A percentile compares a stretch with the other conserved stretches of the same genome.
These are phyloP conservation scores for Zoanthus gigantus DNA, from an alignment of 92 coral and sea anemone genomes.

Conservation along the genomic window DNA sequence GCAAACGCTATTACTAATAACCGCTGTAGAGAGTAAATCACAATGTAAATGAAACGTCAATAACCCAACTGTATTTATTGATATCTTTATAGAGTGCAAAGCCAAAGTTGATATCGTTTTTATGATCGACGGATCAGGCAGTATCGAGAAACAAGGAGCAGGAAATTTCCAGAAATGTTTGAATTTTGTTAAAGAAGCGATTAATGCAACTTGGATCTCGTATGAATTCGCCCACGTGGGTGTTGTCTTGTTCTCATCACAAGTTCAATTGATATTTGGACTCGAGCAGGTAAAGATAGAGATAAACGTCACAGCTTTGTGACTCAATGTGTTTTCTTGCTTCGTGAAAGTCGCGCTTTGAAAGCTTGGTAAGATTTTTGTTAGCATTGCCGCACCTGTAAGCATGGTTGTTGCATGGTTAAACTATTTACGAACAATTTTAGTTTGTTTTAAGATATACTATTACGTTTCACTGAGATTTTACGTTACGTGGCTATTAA, in stretches of 20 bases:
- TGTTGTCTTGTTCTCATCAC: slow-evolving; percentile 61
- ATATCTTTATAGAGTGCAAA: slow-evolving; percentile 50
- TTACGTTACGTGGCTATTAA: too few relatives aligned
- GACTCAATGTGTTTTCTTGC: too few relatives aligned
- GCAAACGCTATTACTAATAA: too few relatives aligned
- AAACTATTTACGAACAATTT: too few relatives aligned
- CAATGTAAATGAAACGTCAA: neutral
- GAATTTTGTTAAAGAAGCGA: slow-evolving; percentile 69
- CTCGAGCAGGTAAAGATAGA: slow-evolving; percentile 22
- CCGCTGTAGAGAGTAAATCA: too few relatives aligned
- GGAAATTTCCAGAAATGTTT: slow-evolving; percentile 74
- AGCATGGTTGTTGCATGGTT: too few relatives aligned
- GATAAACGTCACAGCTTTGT: too few relatives aligned
- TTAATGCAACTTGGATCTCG: slow-evolving; percentile 68
- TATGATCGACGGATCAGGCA: slow-evolving; percentile 64
- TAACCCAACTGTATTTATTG: neutral
- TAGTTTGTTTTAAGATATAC: too few relatives aligned
- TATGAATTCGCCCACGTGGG: slow-evolving; percentile 66
- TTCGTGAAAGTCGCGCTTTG: too few relatives aligned
- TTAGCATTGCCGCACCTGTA: too few relatives aligned
- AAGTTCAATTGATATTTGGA: slow-evolving; percentile 33
- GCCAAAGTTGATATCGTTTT: slow-evolving; percentile 67
- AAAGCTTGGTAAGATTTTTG: too few relatives aligned
- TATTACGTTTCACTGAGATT: too few relatives aligned
- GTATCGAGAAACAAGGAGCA: slow-evolving; percentile 60